Percentiles rank a stretch among this genome's conserved stretches.
Evolutionary conservation across 1,140 invertebrate species (phyloP).

Genomic region (Laodelphax striatellus): DNA sequence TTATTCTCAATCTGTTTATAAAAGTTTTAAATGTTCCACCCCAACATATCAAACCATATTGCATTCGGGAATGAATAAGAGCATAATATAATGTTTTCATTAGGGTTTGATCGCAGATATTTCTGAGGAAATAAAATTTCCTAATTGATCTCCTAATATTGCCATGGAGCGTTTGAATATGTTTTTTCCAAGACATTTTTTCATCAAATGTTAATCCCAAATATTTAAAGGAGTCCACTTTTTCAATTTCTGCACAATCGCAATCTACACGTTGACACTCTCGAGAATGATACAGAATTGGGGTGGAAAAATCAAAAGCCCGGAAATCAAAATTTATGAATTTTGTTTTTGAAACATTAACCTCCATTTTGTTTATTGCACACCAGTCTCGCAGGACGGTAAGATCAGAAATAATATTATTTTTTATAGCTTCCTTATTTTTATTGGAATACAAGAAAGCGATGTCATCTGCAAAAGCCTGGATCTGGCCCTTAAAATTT

Average conservation of each 20-base stretch:
- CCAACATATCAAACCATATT: slow-evolving; percentile 4
- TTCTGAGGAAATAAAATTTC: not conserved
- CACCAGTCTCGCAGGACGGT: not conserved
- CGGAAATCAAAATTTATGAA: not conserved
- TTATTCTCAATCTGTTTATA: not conserved
- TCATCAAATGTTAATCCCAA: not conserved
- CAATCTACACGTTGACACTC: not conserved
- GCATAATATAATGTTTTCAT: not conserved
- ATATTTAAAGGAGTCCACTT: slow-evolving; percentile 2
- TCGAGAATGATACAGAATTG: not conserved
- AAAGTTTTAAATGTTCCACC: slow-evolving; percentile 2
- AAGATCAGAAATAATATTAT: not conserved
- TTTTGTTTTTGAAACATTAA: slow-evolving; percentile 4
- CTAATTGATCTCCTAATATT: not conserved
- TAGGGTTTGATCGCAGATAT: not conserved
- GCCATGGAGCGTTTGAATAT: not conserved
- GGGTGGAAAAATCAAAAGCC: not conserved
- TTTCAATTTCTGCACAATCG: slow-evolving; percentile 1
- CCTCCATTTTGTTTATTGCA: not conserved
- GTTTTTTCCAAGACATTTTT: slow-evolving; percentile 1
- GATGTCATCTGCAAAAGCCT: slow-evolving; percentile 9
- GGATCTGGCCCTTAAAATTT: not conserved
- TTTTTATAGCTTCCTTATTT: not conserved
- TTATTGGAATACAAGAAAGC: slow-evolving; percentile 1
- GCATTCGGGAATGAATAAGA: not conserved